These are phyloP conservation scores for Gasteruption jaculator DNA, from an alignment of 2,888 invertebrate genomes.

Conservation along the genomic window DNA sequence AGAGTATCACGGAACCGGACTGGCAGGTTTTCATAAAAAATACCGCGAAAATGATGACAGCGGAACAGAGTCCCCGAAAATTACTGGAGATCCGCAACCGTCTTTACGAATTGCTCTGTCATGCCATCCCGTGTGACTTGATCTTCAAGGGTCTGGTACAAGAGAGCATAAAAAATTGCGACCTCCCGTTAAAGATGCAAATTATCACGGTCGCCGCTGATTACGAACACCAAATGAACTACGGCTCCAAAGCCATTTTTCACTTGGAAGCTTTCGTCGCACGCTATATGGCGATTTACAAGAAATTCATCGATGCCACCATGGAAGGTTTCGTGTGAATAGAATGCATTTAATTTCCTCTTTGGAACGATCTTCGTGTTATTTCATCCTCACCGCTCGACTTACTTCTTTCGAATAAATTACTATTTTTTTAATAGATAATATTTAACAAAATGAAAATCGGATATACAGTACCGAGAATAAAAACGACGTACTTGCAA, in stretches of 20 bases:
- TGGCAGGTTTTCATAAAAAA: conserved; percentile 87
- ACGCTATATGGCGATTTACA: conserved; percentile 92
- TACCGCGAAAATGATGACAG: conserved; percentile 80
- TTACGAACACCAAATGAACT: conserved; percentile 88
- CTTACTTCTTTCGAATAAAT: conserved; percentile 2
- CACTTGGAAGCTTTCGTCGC: conserved; percentile 97
- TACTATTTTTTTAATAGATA: conserved; percentile 24
- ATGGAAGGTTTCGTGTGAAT: conserved; percentile 55
- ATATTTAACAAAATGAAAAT: too few relatives aligned
- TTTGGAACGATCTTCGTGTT: too few relatives aligned
- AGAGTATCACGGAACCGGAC: conserved; percentile 82
- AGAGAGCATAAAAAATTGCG: conserved; percentile 84
- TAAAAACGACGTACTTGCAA: too few relatives aligned
- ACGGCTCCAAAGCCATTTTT: conserved; percentile 91
- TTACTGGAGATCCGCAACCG: conserved; percentile 80
- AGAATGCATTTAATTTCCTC: too few relatives aligned
- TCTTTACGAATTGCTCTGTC: conserved; percentile 88
- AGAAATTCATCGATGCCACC: conserved; percentile 77
- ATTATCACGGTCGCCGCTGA: conserved; percentile 81
- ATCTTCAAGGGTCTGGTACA: conserved; percentile 85
- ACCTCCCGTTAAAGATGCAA: conserved; percentile 81
- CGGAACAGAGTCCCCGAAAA: conserved; percentile 82
- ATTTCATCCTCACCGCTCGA: too few relatives aligned
- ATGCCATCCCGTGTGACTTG: conserved; percentile 88
- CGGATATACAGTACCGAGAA: too few relatives aligned